Evolutionary conservation across 2,113 vertebrate species (phyloP).

Genomic region (Struthio camelus): DNA sequence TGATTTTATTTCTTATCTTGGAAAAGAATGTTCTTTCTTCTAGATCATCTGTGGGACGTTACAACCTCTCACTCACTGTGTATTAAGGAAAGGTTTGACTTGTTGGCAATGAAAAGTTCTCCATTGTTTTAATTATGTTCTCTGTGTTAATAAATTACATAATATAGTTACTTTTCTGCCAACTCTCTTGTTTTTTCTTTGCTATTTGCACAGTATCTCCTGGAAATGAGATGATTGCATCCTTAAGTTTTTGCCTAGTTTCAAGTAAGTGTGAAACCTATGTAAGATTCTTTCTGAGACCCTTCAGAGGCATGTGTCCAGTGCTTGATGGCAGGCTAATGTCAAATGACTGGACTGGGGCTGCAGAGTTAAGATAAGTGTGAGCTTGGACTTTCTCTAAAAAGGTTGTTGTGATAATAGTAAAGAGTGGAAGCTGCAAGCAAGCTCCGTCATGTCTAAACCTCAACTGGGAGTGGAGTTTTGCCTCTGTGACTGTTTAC

Average conservation of each 20-base stretch:
- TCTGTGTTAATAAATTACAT: neutral
- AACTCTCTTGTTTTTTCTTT: neutral
- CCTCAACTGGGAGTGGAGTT: neutral
- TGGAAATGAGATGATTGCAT: neutral
- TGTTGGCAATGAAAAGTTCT: neutral
- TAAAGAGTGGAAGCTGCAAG: neutral
- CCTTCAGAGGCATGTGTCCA: neutral
- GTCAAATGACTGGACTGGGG: neutral
- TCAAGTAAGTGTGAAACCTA: neutral
- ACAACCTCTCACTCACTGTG: neutral
- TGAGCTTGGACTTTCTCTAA: neutral
- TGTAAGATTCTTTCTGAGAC: neutral
- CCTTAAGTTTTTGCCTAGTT: neutral
- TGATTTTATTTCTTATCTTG: neutral
- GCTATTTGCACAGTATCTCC: accelerated
- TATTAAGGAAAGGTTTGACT: neutral
- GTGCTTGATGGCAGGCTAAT: neutral
- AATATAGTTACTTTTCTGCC: neutral
- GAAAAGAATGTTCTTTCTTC: neutral
- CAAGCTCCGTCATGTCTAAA: neutral
- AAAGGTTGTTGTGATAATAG: neutral
- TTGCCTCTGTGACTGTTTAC: neutral
- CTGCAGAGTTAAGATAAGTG: neutral
- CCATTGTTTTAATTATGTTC: neutral
- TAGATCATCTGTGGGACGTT: neutral